phyloP scores from a whole-genome alignment of 2,797 vertebrate species.

The Myotis findleyi region DNA sequence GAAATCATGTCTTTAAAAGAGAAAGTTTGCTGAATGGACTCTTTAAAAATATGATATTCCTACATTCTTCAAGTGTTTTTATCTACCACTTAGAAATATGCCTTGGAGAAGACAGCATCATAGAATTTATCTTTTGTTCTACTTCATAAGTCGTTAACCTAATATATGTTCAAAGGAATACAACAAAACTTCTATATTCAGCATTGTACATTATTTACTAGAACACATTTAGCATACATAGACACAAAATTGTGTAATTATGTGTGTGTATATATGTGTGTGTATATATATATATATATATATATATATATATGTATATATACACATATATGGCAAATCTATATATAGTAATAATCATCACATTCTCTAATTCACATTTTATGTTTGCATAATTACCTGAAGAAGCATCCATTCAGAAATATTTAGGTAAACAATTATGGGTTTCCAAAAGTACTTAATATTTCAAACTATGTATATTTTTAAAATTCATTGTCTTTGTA shows the following conservation, averaged over 20 bases:
- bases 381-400: not conserved
- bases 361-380: not conserved
- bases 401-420: not conserved
- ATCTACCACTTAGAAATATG: conserved; percentile 75
- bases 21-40: not conserved
- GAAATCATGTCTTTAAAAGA: conserved; percentile 42
- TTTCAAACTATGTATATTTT: not conserved
- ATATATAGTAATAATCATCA: not conserved
- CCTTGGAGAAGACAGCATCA: conserved; percentile 67
- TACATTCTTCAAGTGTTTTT: conserved; percentile 75
- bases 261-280: not conserved
- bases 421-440: not conserved
- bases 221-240: not conserved
- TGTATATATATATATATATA: not conserved
- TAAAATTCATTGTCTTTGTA: not conserved
- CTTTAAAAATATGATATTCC: conserved; percentile 70
- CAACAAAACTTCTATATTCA: not conserved
- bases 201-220: not conserved
- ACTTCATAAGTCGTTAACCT: conserved; percentile 72
- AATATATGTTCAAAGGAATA: conserved; percentile 58
- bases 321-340: not conserved
- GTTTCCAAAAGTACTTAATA: not conserved
- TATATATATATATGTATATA: not conserved
- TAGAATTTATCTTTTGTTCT: conserved; percentile 63
- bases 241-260: not conserved